phyloP scores from a whole-genome alignment of 2,113 vertebrate genomes.

The Paradoxurus hermaphroditus region DNA sequence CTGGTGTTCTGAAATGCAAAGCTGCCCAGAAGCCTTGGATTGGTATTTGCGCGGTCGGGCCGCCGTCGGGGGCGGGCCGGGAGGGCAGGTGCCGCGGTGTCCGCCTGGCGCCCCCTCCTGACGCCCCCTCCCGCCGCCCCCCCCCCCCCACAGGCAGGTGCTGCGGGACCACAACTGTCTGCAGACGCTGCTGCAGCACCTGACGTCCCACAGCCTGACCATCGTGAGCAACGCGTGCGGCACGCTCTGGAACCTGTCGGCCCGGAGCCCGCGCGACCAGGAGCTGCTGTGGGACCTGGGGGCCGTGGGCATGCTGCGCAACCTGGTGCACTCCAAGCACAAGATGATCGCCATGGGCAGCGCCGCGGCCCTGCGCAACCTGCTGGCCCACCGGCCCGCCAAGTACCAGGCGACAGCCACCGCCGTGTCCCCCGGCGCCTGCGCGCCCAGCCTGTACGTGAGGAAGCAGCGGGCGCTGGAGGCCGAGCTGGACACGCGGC shows the following conservation, averaged over 20 bases:
- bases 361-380: slow-evolving; percentile 94
- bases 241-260: slow-evolving; percentile 98
- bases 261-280: slow-evolving; percentile 93
- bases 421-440: slow-evolving; percentile 93
- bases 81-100: no score
- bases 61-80: background rate
- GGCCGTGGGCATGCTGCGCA: slow-evolving; percentile 96
- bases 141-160: slow-evolving; percentile 91
- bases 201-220: slow-evolving; percentile 97
- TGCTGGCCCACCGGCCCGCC: slow-evolving; percentile 93
- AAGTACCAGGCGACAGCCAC: slow-evolving; percentile 92
- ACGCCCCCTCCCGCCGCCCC: accelerated
- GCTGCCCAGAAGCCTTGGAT: no score
- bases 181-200: slow-evolving; percentile 96
- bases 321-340: slow-evolving; percentile 99
- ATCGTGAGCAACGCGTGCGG: slow-evolving; percentile 99
- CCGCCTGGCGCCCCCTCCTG: accelerated
- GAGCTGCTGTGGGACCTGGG: slow-evolving; percentile 98
- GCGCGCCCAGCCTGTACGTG: slow-evolving; percentile 95
- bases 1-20: background rate
- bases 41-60: no score
- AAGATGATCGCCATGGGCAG: slow-evolving; percentile 99
- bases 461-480: slow-evolving; percentile 97
- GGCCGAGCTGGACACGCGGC: slow-evolving; percentile 94
- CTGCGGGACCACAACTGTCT: slow-evolving; percentile 97